Evolutionary conservation across 2,113 vertebrate genomes (phyloP).

Genomic region (Taxidea taxus): DNA sequence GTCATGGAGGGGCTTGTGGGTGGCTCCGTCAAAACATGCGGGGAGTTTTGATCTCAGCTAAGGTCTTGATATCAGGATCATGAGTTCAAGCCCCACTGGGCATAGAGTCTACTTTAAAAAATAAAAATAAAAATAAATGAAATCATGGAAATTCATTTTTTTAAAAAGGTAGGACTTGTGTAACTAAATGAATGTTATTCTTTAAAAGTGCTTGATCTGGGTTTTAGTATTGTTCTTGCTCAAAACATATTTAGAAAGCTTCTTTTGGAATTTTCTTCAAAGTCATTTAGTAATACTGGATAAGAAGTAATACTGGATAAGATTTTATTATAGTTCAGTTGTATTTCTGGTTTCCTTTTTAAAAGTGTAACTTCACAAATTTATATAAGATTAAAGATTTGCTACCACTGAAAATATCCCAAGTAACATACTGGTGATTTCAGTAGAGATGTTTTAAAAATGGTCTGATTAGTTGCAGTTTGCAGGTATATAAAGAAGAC

Average conservation of each 20-base stretch:
- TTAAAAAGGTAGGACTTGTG: background rate
- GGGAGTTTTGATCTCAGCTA: background rate
- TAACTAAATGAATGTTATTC: background rate
- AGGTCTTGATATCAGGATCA: background rate
- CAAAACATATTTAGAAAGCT: background rate
- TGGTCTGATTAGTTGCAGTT: background rate
- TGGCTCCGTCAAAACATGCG: background rate
- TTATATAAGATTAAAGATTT: background rate
- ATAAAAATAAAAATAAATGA: background rate
- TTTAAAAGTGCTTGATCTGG: background rate
- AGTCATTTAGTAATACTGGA: background rate
- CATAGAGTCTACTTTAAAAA: background rate
- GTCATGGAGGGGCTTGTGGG: background rate
- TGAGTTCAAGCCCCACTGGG: background rate
- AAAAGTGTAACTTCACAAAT: background rate
- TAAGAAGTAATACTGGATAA: too few relatives aligned
- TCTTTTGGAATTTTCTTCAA: conserved; percentile 23
- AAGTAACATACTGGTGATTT: conserved; percentile 9
- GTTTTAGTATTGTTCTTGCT: background rate
- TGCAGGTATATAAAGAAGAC: background rate
- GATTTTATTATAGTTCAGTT: background rate
- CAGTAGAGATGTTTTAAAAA: background rate
- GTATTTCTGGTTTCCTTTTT: conserved; percentile 3
- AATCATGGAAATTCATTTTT: background rate
- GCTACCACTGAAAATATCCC: background rate